Evolutionary conservation across 2,113 vertebrate genomes (phyloP), one percentile per base, ranked within the genome.

Genomic region (Myocastor coypus): DNA sequence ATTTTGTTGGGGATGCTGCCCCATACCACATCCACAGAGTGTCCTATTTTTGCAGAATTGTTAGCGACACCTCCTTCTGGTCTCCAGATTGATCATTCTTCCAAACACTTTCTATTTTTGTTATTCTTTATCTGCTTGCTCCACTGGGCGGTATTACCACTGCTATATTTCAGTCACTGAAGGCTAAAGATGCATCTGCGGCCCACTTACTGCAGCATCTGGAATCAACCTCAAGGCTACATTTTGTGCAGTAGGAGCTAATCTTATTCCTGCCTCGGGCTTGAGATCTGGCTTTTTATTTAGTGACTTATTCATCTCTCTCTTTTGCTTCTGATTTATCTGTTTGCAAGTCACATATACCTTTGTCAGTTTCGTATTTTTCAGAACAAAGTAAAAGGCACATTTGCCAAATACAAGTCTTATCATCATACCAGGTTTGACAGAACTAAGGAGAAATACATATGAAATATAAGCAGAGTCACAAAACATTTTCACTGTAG

Each of bases 381-480:
- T 75, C 77, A 85, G 26, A 95, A 82, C 59, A 82, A 81, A 8
- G 26, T 71, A 22, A n/a, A 42, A 57, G 28, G 69, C 24, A 64
- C 12, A 81, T 78, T 96, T 85, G 89, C 77, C 26, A 86, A 78
- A 91, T 88, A 40, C 46, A 91, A 69, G 30, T 66, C 83, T 85
- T 82, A 10, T 2, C 16, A 34, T 71, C 32, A 71, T 11, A 52
- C 13, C 66, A 59, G 75, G 30, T 32, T 90, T 26, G 4, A 50
- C 87, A 61, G 9, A n/a, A 57, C 46, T 71, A 66, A 82, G 28
- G n/a, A 73, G 20, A 77, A 77, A 34, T 2, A 1, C 24, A 77
- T 61, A 28, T 34, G 61, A 71, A 71, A 26, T 42, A 30, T 52
- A 83, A 71, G 26, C 28, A 17, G 2, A 59, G 11, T 28, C 61